Base-by-base conservation (phyloP, 1,140 invertebrate species). In the Scylla paramamosain region DNA sequence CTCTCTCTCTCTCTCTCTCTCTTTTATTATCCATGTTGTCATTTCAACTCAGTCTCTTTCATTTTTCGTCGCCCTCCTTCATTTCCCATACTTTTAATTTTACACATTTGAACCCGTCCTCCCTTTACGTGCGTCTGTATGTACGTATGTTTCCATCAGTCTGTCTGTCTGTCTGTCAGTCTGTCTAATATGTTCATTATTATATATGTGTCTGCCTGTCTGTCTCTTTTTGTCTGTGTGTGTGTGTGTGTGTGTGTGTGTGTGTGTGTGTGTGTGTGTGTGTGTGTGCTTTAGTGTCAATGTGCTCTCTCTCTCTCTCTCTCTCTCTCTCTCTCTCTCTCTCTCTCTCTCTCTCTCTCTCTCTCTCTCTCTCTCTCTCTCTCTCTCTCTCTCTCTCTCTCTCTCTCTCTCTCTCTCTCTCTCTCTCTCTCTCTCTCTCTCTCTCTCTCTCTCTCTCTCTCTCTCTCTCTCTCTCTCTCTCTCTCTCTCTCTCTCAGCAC, bases 341-440 rank as follows among this genome's bases (percentile, higher is more conserved):
- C 52, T 59, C 52, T 92, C 91, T 92, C 48, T 67, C 39, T 46
- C 39, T 90, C 88, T 90, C 88, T 46, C 88, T 46, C 31, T 90
- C 39, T 90, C 39, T 46, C 88, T 46, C 88, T 46, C 88, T 39
- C 39, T 90, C 88, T 90, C 31, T 8, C 31, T 90, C 31, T 90
- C 88, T 90, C 88, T 90, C 88, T 90, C 31, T 59, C 52, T 59
- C 52, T 59, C 52, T 59, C 52, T 59, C 52, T 59, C 52, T 59
- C 52, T 88, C 52, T 90, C 88, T 90, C 88, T 39, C 31, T 39
- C 32, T 90, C 45, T 39, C 31, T 39, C n/a, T 28, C 45, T 25
- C 91, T 77, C 93, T 48, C 84, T 59, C 93, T 52, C 93, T 86
- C 82, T 87, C 93, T 86, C 82, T 48, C 93, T 59, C 93, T 48